These are phyloP conservation scores for Parapristionchus giblindavisi DNA, from an alignment of 2,888 invertebrate species.

Conservation along the genomic window DNA sequence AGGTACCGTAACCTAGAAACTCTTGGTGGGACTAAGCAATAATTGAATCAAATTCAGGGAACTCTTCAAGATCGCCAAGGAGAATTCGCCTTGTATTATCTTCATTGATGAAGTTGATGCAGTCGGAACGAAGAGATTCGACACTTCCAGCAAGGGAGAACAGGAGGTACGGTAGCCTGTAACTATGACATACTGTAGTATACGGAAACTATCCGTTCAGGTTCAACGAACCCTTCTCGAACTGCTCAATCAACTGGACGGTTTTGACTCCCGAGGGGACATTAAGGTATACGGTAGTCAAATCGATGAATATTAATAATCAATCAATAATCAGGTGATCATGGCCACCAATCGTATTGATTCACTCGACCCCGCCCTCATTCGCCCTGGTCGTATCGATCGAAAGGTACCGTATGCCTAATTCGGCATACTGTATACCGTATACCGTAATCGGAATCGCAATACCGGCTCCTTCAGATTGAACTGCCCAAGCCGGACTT, in stretches of 20 bases:
- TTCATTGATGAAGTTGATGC: constrained; percentile 99
- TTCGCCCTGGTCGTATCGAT: constrained; percentile 97
- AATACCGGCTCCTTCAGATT: constrained; percentile 1
- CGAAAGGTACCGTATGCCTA: constrained; percentile 88
- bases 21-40: not conserved
- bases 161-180: constrained; percentile 71
- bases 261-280: constrained; percentile 93
- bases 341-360: constrained; percentile 98
- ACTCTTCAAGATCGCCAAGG: constrained; percentile 63
- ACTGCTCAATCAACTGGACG: constrained; percentile 94
- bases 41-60: constrained; percentile 42
- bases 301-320: not conserved
- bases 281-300: constrained; percentile 79
- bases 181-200: not conserved
- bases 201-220: constrained; percentile 73
- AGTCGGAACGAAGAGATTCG: constrained; percentile 94
- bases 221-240: constrained; percentile 99
- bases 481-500: constrained; percentile 91
- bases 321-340: constrained; percentile 78
- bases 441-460: constrained; percentile 39
- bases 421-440: not conserved
- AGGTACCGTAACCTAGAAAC: constrained; percentile 70
- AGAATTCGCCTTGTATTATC: constrained; percentile 81
- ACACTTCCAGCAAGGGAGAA: constrained; percentile 97
- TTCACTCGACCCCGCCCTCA: constrained; percentile 95